These are phyloP conservation scores for Dasysyrphus tricinctus DNA, from an alignment of 2,888 invertebrate genomes.

Conservation along the genomic window DNA sequence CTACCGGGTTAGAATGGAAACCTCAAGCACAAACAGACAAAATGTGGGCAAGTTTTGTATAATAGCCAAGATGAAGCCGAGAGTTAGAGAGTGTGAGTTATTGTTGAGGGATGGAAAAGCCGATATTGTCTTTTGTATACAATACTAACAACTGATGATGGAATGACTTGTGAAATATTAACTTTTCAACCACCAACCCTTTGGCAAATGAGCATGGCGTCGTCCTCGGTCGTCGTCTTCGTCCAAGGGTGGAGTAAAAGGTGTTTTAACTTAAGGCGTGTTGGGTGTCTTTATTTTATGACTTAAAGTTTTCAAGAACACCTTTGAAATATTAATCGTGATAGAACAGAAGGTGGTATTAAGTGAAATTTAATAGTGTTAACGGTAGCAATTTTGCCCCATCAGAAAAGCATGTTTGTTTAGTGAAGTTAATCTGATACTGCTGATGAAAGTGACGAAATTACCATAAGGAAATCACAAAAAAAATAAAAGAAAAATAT, in stretches of 20 bases:
- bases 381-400: not conserved
- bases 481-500: no score
- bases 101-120: conserved; percentile 3
- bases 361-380: conserved; percentile 27
- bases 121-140: conserved; percentile 38
- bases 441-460: no score
- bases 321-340: conserved; percentile 31
- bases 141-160: conserved; percentile 19
- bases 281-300: conserved; percentile 24
- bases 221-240: no score
- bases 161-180: conserved; percentile 25
- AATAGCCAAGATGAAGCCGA: not conserved
- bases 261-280: conserved; percentile 27
- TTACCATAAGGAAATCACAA: no score
- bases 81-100: not conserved
- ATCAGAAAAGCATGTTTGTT: not conserved
- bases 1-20: conserved; percentile 28
- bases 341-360: not conserved
- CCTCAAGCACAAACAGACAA: conserved; percentile 46
- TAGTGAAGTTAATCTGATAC: not conserved
- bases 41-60: conserved; percentile 16
- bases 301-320: conserved; percentile 7
- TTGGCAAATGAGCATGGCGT: not conserved
- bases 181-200: conserved; percentile 23
- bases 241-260: conserved; percentile 17